phyloP scores from a whole-genome alignment of 2,113 vertebrate genomes.

The Oxyruncus cristatus region DNA sequence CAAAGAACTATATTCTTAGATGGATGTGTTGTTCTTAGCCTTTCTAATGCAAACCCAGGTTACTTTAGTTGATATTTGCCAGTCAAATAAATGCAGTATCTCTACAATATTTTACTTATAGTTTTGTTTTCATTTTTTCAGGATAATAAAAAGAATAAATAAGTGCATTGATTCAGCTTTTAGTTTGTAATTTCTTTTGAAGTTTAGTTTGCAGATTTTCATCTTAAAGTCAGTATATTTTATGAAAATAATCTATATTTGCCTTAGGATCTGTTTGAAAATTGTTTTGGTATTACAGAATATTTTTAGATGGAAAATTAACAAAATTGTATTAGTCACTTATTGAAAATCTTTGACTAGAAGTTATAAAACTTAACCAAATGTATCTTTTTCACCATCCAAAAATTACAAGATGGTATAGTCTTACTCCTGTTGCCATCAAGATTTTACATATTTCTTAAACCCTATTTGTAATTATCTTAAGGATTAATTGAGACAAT shows the following conservation, averaged over 20 bases:
- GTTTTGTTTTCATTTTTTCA: background rate
- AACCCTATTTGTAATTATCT: background rate
- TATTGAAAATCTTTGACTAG: background rate
- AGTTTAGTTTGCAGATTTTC: background rate
- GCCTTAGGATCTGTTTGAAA: background rate
- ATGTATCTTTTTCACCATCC: background rate
- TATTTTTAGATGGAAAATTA: background rate
- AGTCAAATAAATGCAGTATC: background rate
- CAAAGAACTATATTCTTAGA: background rate
- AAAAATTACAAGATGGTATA: background rate
- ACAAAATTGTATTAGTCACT: background rate
- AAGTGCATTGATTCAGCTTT: background rate
- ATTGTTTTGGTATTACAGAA: background rate
- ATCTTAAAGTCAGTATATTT: background rate
- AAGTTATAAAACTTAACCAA: background rate
- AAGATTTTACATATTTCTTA: background rate
- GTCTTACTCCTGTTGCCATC: background rate
- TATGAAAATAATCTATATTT: background rate
- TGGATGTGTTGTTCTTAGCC: background rate
- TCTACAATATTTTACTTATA: background rate
- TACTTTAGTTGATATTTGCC: background rate
- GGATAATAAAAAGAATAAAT: background rate
- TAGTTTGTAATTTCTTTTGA: background rate
- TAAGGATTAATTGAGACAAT: background rate
- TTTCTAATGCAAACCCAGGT: background rate